phyloP scores from a whole-genome alignment of 2,888 invertebrate genomes.

The Drosophila subquinaria region DNA sequence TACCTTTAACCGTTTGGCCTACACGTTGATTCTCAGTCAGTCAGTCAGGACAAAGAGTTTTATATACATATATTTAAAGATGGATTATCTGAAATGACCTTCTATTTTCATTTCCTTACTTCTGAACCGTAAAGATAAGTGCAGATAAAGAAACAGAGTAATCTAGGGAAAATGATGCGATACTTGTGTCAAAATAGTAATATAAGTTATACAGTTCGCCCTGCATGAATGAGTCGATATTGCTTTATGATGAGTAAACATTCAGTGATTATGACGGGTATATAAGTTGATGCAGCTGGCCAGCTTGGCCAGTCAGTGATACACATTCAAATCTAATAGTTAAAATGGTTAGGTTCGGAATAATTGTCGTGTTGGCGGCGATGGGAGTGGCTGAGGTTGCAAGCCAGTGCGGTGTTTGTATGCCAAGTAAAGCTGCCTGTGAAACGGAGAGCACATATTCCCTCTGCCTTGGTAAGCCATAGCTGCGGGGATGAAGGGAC shows the following conservation, averaged over 20 bases:
- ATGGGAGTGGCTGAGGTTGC: neutral
- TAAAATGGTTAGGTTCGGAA: constrained; percentile 27
- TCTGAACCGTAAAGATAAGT: constrained; percentile 22
- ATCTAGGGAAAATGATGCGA: constrained; percentile 17
- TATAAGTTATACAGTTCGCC: constrained; percentile 19
- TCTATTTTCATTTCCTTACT: constrained; percentile 5
- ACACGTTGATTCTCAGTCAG: too few relatives aligned
- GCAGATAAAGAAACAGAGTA: constrained; percentile 1
- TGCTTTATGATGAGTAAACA: constrained; percentile 50
- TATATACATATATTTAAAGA: neutral
- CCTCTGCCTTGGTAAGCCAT: constrained; percentile 45
- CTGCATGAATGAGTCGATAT: constrained; percentile 34
- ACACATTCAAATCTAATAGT: neutral
- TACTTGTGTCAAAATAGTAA: neutral
- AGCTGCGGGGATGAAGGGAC: neutral
- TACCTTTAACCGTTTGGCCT: too few relatives aligned
- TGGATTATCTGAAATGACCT: constrained; percentile 3
- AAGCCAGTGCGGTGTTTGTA: constrained; percentile 34
- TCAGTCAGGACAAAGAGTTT: too few relatives aligned
- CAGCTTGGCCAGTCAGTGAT: constrained; percentile 23
- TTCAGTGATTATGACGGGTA: constrained; percentile 27
- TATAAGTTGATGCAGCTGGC: constrained; percentile 25
- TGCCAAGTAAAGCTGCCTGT: constrained; percentile 30
- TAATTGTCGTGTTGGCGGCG: constrained; percentile 19
- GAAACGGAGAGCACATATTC: constrained; percentile 33